Percentiles rank a stretch among this genome's conserved stretches.
Evolutionary conservation across 2,888 invertebrate genomes (phyloP).

Genomic region (Eilema griseolum): DNA sequence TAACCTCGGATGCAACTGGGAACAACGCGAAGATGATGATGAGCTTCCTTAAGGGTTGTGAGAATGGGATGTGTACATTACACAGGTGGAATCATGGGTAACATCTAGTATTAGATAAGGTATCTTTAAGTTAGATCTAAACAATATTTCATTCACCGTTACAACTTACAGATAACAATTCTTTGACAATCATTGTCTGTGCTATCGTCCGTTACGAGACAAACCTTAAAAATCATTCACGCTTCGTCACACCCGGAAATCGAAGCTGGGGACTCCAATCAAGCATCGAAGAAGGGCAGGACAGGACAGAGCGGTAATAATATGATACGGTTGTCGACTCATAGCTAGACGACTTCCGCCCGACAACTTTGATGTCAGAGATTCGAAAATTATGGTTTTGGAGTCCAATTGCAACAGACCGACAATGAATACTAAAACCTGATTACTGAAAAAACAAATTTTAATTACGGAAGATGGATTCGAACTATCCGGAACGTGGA

Average conservation of each 20-base stretch:
- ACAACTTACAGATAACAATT: background rate
- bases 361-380: background rate
- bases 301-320: slow-evolving; percentile 22
- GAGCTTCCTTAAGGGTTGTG: too few relatives aligned
- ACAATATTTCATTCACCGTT: background rate
- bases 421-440: too few relatives aligned
- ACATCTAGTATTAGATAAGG: too few relatives aligned
- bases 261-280: slow-evolving; percentile 34
- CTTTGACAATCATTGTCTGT: slow-evolving; percentile 5
- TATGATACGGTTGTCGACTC: slow-evolving; percentile 28
- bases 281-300: slow-evolving; percentile 30
- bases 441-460: too few relatives aligned
- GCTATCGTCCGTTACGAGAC: slow-evolving; percentile 22
- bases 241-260: slow-evolving; percentile 35
- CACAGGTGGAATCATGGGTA: too few relatives aligned
- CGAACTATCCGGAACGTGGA: too few relatives aligned
- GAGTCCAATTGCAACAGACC: background rate
- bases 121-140: background rate
- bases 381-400: background rate
- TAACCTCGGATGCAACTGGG: too few relatives aligned
- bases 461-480: too few relatives aligned
- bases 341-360: slow-evolving; percentile 30
- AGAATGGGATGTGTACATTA: too few relatives aligned
- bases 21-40: too few relatives aligned
- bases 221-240: slow-evolving; percentile 34